Percentiles rank a stretch among this genome's conserved stretches.
Conservation (phyloP, 2,888 invertebrate genomes). For the Folsomia manolachei region DNA sequence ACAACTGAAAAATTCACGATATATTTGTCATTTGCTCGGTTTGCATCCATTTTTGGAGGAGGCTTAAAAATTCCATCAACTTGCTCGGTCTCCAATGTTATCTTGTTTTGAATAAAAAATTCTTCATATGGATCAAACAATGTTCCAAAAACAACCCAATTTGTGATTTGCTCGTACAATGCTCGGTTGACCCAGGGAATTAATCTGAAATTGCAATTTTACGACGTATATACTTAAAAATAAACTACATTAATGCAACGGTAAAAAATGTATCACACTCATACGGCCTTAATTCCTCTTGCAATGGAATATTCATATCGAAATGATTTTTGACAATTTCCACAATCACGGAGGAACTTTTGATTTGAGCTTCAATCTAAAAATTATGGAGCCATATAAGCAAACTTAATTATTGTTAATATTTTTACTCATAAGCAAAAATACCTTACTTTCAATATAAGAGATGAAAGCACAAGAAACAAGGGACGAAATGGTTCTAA, state of each 20-base stretch:
- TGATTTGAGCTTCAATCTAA: constrained; percentile 35
- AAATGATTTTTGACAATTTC: constrained; percentile 47
- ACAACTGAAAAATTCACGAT: constrained; percentile 43
- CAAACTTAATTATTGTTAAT: too few relatives aligned
- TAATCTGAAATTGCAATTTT: too few relatives aligned
- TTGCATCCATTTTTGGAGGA: background rate
- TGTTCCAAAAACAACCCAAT: constrained; percentile 47
- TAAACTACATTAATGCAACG: background rate
- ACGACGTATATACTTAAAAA: too few relatives aligned
- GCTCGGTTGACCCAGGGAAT: constrained; percentile 44
- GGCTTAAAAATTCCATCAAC: constrained; percentile 4
- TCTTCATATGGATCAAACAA: constrained; percentile 44
- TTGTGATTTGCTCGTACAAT: constrained; percentile 47
- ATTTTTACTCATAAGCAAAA: background rate
- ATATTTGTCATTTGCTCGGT: constrained; percentile 27
- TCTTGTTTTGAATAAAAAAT: constrained; percentile 44
- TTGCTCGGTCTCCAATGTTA: background rate
- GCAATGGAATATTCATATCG: constrained; percentile 46
- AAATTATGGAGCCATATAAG: too few relatives aligned
- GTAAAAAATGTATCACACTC: background rate
- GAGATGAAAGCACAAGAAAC: constrained; percentile 34
- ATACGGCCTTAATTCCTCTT: constrained; percentile 36
- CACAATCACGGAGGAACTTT: constrained; percentile 43
- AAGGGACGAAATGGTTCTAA: constrained; percentile 39
- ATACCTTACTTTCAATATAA: constrained; percentile 33